These are phyloP conservation scores for Oreonectes daqikongensis DNA, from an alignment of 2,797 vertebrate genomes.

Conservation along the genomic window DNA sequence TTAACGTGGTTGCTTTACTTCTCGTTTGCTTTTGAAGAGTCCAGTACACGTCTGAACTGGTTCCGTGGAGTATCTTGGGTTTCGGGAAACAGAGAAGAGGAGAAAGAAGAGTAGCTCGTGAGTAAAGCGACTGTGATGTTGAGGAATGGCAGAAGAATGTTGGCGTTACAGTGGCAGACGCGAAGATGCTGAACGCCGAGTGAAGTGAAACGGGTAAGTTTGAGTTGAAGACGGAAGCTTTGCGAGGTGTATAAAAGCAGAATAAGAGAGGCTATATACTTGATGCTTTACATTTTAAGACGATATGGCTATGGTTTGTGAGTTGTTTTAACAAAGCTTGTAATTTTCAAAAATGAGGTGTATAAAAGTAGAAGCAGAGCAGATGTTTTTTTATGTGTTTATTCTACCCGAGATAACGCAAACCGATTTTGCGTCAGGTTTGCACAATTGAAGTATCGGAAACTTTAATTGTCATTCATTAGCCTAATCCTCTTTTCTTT, in stretches of 20 bases:
- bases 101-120: neutral
- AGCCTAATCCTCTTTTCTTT: neutral
- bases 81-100: neutral
- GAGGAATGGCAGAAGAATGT: slow-evolving; percentile 32
- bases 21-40: slow-evolving; percentile 10
- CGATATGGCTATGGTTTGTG: too few relatives aligned
- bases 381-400: neutral
- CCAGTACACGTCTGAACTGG: neutral
- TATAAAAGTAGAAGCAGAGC: too few relatives aligned
- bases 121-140: neutral
- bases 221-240: too few relatives aligned
- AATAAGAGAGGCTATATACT: too few relatives aligned
- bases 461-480: neutral
- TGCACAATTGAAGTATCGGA: neutral
- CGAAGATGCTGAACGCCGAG: slow-evolving; percentile 22
- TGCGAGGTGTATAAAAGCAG: too few relatives aligned
- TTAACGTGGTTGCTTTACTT: slow-evolving; percentile 32
- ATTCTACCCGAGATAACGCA: neutral
- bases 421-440: neutral
- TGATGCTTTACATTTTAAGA: too few relatives aligned
- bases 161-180: slow-evolving; percentile 11
- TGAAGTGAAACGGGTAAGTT: slow-evolving; percentile 34
- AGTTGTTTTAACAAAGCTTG: too few relatives aligned
- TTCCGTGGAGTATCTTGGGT: slow-evolving; percentile 40
- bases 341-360: too few relatives aligned